Base-by-base conservation (phyloP, 2,797 vertebrate species). In the Gadopsis marmoratus region DNA sequence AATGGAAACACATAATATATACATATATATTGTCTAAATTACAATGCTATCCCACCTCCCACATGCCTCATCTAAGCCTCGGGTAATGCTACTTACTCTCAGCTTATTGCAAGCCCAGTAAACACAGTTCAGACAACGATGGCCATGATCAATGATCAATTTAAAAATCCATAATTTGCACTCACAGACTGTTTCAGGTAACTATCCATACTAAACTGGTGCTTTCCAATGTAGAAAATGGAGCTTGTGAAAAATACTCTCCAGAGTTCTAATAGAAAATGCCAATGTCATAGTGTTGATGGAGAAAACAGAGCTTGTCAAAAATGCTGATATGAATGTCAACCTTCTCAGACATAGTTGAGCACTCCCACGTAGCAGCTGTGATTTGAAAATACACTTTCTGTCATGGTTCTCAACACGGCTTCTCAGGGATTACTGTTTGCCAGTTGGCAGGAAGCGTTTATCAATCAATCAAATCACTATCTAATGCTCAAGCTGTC, bases 41-140 rank as follows among this genome's bases (percentile, higher is more conserved):
- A 60, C 39, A 39, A 21, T 54, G 45, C 62, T 47, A 35, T 58
- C 26, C 58, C 19, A 56, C 50, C 65, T 77, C 75, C 72, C 53
- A 79, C 65, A 66, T 79, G 79, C 70, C 70, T 65, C 71, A 72
- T 76, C 23, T 11, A 67, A 67, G 84, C 82, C 79, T 62, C 16
- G 0, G 77, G 84, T 76, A 58, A 66, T 33, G 63, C 47, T 84
- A 17, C 61, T 73, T 78, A 85, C 35, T 64, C 21, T 78, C 62
- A 68, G 74, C 43, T 82, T 74, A 86, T 41, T 78, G 37, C 45
- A 39, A 59, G 47, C 17, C 55, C 50, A 80, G 65, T 74, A 82
- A 83, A 85, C 65, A 79, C 70, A 50, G 53, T 72, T 76, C 64
- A 66, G 16, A 69, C 56, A 53, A 53, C 56, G 33, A 50, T 35